Conservation (phyloP, 2,797 vertebrate species). For the Acipenser oxyrinchus region DNA sequence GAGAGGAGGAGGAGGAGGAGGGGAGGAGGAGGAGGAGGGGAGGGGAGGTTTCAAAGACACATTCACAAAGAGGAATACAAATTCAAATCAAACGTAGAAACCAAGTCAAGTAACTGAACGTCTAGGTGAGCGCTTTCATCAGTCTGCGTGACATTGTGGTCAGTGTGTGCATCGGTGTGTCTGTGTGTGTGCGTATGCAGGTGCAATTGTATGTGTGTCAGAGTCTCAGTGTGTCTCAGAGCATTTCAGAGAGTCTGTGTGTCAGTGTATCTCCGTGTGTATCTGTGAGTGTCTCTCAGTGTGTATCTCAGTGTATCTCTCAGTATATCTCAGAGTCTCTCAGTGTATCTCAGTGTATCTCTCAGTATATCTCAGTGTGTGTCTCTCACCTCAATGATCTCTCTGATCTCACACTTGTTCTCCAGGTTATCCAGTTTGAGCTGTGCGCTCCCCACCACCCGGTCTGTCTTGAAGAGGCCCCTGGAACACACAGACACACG, state of each 20-base stretch:
- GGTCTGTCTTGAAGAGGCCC: slow-evolving; percentile 78
- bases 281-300: not conserved
- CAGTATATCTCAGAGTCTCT: too few species aligned
- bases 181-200: not conserved
- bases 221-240: not conserved
- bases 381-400: slow-evolving; percentile 68
- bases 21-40: not conserved
- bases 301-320: too few species aligned
- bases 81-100: not conserved
- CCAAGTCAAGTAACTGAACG: too few species aligned
- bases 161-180: not conserved
- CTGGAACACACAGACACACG: slow-evolving; percentile 37
- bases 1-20: not conserved
- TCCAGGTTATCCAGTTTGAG: slow-evolving; percentile 78
- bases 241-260: not conserved
- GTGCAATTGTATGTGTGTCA: not conserved
- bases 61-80: not conserved
- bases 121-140: too few species aligned
- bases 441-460: slow-evolving; percentile 71
- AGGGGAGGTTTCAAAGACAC: slow-evolving; percentile 5
- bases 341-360: too few species aligned
- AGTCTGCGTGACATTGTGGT: not conserved
- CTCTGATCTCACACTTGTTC: slow-evolving; percentile 69
- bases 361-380: not conserved
- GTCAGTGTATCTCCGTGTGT: too few species aligned